Percentiles rank a stretch among this genome's conserved stretches.
Evolutionary conservation across 1,140 invertebrate species (phyloP).

Genomic region (Aphelenchoides besseyi): DNA sequence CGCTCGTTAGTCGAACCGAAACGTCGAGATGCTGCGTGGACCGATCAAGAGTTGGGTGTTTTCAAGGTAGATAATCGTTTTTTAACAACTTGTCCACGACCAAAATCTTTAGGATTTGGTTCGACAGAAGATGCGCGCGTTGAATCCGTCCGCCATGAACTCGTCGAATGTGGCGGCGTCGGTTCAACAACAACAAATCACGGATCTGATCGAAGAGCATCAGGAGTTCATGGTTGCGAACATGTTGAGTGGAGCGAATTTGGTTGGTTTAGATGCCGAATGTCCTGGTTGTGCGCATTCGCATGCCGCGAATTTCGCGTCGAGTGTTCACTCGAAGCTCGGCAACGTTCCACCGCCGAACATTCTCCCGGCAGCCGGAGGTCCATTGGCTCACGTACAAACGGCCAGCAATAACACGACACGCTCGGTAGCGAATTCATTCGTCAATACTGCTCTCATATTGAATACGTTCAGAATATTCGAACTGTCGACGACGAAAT

Average conservation of each 20-base stretch:
- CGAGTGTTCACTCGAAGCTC: neutral
- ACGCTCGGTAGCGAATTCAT: neutral
- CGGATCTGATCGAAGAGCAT: neutral
- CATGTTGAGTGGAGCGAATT: neutral
- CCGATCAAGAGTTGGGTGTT: slow-evolving; percentile 12
- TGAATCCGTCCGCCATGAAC: neutral
- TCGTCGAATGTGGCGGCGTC: neutral
- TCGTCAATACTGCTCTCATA: slow-evolving; percentile 8
- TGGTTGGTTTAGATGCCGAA: neutral
- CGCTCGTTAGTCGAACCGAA: slow-evolving; percentile 32
- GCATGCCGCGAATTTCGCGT: neutral
- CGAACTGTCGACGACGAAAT: slow-evolving; percentile 1
- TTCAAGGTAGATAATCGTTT: neutral
- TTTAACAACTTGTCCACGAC: neutral
- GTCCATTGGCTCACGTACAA: neutral
- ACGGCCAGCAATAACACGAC: no score
- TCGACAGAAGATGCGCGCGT: slow-evolving; percentile 1
- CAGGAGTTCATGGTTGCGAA: neutral
- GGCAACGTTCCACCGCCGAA: neutral
- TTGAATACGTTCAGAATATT: slow-evolving; percentile 1
- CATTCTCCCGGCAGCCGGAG: neutral
- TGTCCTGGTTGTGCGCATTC: neutral
- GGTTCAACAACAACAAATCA: neutral
- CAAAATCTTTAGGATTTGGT: neutral
- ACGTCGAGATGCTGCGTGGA: slow-evolving; percentile 24